A percentile compares a stretch with the other conserved stretches of the same genome.
These are phyloP conservation scores for Chloroceryle aenea DNA, from an alignment of 2,113 vertebrate species.

Conservation along the genomic window DNA sequence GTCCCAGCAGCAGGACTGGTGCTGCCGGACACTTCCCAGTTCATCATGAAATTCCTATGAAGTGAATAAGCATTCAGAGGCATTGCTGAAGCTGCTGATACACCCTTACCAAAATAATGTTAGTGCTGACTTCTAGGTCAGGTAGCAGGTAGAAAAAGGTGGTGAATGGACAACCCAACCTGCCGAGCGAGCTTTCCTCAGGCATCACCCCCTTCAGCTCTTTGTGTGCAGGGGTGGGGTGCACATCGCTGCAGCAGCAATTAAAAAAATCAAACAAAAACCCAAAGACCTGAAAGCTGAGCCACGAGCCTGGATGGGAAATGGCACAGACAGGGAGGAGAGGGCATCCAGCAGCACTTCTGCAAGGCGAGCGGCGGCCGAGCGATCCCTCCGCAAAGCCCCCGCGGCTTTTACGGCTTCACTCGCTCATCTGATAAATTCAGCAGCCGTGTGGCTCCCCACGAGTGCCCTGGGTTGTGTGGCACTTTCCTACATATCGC, in stretches of 20 bases:
- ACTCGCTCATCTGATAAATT: background rate
- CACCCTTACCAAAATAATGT: rapidly evolving
- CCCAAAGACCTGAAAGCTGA: background rate
- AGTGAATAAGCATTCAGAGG: background rate
- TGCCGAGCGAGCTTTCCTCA: rapidly evolving
- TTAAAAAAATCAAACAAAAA: background rate
- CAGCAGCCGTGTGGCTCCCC: background rate
- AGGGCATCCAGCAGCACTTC: background rate
- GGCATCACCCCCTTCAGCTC: background rate
- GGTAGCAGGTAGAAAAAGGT: background rate
- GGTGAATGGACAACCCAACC: background rate
- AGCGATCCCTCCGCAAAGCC: background rate
- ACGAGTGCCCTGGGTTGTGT: background rate
- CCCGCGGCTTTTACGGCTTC: background rate
- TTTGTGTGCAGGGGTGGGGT: rapidly evolving
- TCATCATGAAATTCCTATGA: rapidly evolving
- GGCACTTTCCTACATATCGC: background rate
- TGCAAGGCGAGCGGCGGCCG: background rate
- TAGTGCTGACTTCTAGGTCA: rapidly evolving
- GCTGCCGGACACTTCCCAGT: background rate
- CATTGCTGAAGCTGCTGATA: rapidly evolving
- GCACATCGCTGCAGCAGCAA: rapidly evolving
- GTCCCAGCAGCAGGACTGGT: background rate
- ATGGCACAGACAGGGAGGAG: background rate
- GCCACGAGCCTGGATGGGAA: background rate